Evolutionary conservation across 2,113 vertebrate species (phyloP), one percentile per base, ranked within the genome.

Genomic region (Octodon degus): DNA sequence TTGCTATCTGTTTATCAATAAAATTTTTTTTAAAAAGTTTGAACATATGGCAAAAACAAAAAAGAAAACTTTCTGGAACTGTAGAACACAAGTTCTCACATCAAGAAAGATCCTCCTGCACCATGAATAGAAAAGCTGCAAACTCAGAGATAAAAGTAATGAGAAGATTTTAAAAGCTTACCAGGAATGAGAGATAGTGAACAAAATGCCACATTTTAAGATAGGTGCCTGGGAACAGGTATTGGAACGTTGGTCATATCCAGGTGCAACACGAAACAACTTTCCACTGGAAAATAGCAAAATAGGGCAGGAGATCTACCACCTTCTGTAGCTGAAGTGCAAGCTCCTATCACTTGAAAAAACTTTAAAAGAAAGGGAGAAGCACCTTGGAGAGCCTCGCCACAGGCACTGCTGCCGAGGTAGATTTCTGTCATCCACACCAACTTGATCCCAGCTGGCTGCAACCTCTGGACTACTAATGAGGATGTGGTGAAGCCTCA

Each of bases 101-200:
- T n/a, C 34, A 6, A 40, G 17, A 79, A 89, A 34, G n/a, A 76
- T 30, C 37, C 43, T 55, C 20, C 34, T 67, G 25, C 1, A 34
- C 47, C 60, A 37, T 58, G 47, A 82, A n/a, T 24, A 37, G 76
- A 30, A 65, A 86, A 76, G 53, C 81, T 6, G 25, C 43, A 97
- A 85, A 85, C 32, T 9, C 62, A 86, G 70, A 82, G 24, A 76
- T 24, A 25, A 14, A 43, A 34, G 53, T 9, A 47, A 89, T 20
- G 12, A 25, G 4, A 12, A 25, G 4, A 24, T 47, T 50, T 90
- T 72, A 34, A 86, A 70, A 58, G 27, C 17, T 63, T 58, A 53
- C 43, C 1, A 8, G 11, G 2, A 77, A 20, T 5, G 13, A 40
- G 16, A 1, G 7, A 3, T 12, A 14, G 7, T 68, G 14, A 8